Base-by-base conservation (phyloP, 2,888 invertebrate species). In the Augiades crinisus region DNA sequence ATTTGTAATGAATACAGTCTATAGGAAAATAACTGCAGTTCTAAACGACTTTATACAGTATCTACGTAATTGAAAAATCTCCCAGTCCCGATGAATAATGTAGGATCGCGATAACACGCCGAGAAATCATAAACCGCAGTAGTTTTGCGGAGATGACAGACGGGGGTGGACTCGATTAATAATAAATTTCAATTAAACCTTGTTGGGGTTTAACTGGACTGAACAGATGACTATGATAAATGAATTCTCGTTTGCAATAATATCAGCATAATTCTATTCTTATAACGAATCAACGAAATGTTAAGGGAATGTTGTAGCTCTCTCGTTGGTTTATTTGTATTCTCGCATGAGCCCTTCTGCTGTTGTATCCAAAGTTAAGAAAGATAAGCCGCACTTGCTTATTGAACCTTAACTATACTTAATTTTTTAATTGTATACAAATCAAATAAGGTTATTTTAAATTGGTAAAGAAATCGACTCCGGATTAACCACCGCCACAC, bases 161-260 rank as follows among this genome's bases (percentile, higher is more conserved):
- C 30, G 12, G 14, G 8, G 19, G 22, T 38, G 5, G 44, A 33
- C 33, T 17, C 44, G 44, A 44, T 44, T 44, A 44, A 44, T 44
- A 44, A 44, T 44, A 33, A 44, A 44, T 44, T 44, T 44, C 33
- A 44, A 44, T 44, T 44, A 44, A 44, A 44, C 33, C 33, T 13
- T 16, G 33, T 10, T 8, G 16, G 12, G 30, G 30, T 30, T 30
- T 12, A 30, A 30, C 30, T 33, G 33, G 14, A 33, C 33, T n/a
- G 30, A 33, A 14, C 33, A 2, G 33, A 14, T 33, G 33, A 33
- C 33, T 14, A 33, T 8, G 33, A 33, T 33, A 33, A 33, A 33
- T 33, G 33, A 8, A 14, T 33, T 33, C 14, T 14, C 14, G 16
- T 33, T 33, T 33, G 33, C 33, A 33, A 16, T n/a, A 12, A n/a